A percentile compares a stretch with the other conserved stretches of the same genome.
phyloP scores from a whole-genome alignment of 2,888 invertebrate species.

The Xylophagus ater region DNA sequence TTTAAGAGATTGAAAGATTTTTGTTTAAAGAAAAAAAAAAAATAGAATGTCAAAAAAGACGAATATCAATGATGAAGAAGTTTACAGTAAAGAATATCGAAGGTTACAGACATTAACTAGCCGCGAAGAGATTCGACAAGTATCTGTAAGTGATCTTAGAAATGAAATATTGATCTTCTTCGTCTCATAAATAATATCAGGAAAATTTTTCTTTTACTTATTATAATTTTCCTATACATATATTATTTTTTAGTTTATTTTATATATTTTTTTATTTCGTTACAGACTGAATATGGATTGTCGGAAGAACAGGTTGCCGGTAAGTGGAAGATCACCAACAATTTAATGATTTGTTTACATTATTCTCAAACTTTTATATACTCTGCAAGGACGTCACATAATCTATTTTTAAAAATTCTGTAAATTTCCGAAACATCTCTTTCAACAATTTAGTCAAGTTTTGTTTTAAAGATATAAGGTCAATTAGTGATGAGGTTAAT shows the following conservation, averaged over 20 bases:
- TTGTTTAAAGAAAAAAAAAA: no score
- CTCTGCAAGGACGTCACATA: no score
- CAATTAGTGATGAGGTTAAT: no score
- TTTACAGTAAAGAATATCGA: constrained; percentile 58
- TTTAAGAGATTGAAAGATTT: no score
- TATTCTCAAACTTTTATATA: not conserved
- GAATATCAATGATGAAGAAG: constrained; percentile 38
- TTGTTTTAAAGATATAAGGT: no score
- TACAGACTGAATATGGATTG: constrained; percentile 74
- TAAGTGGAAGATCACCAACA: constrained; percentile 34
- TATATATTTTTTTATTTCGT: constrained; percentile 31
- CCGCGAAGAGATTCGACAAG: constrained; percentile 53
- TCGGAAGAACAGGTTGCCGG: constrained; percentile 83
- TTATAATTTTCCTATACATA: not conserved
- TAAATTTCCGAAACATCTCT: no score
- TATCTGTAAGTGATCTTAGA: constrained; percentile 49
- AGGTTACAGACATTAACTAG: constrained; percentile 56
- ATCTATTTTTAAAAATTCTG: no score
- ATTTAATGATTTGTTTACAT: not conserved
- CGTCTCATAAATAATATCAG: not conserved
- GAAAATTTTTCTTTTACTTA: not conserved
- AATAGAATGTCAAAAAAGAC: no score
- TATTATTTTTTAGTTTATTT: not conserved
- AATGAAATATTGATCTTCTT: constrained; percentile 18
- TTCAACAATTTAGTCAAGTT: no score